Base-by-base conservation (phyloP, 2,113 vertebrate genomes). In the Phalacrocorax brasilianus region DNA sequence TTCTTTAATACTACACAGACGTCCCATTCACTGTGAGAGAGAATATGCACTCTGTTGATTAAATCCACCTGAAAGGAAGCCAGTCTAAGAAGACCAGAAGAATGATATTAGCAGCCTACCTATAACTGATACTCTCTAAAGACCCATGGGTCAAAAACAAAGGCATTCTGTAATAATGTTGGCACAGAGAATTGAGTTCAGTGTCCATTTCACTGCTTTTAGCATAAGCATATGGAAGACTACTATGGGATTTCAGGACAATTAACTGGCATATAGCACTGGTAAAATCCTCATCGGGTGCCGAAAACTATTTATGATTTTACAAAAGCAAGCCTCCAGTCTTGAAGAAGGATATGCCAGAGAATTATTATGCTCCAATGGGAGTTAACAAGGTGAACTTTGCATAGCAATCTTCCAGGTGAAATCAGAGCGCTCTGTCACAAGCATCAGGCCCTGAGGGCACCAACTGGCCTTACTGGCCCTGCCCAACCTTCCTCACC, bases 231-330 rank as follows among this genome's bases (percentile, higher is more conserved):
- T 8, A 19, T 9, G 11, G n/a, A 65, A 66, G n/a, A 32, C 27
- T 70, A 3, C 68, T 6, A 4, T 5, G 26, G 17, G n/a, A 26
- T 40, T 49, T 82, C 56, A 33, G 24, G 80, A 11, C 5, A 24
- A 8, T 8, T 8, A 42, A 27, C 3, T 59, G 62, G 14, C 38
- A 2, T 16, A 28, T 15, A 78, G 18, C 0, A 0, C 3, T 7
- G 8, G 20, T 35, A 42, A 78, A 74, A 45, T 13, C 26, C n/a
- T 67, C 32, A 17, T 10, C 1, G 14, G 5, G 28, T 63, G 42
- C 75, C 65, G n/a, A 76, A 44, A 78, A 4, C 22, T 58, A 24
- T 38, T 38, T 28, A 65, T 8, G 6, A 35, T 19, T 30, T 63
- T 49, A 53, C 20, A 80, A 45, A 87, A 71, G 8, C 33, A 77